Base-by-base conservation (phyloP, 1,140 invertebrate genomes). In the Campoletis sonorensis region DNA sequence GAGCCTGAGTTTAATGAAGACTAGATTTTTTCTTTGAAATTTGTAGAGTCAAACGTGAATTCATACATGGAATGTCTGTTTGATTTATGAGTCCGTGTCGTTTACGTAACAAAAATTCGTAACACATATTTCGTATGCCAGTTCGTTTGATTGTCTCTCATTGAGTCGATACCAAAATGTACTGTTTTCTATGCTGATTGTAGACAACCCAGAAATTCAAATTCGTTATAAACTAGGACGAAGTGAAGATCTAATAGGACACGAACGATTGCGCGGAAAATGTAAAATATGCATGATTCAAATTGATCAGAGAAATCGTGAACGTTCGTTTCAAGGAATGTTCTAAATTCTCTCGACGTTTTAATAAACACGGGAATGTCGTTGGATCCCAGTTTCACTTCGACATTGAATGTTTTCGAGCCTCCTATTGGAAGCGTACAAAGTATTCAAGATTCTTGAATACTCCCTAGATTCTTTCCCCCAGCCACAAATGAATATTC, bases 401-500 rank as follows among this genome's bases (percentile, higher is more conserved):
- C 58, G 10, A 27, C 11, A 21, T n/a, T 37, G 26, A 67, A 61
- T 67, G 21, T 37, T 78, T 37, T 10, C 33, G 45, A 78, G 61
- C n/a, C 61, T 49, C 61, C 40, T 70, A 73, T 72, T 33, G 51
- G 61, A 84, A 82, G 71, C 76, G 82, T 84, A 85, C 84, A 87
- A 88, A 89, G 87, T 88, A 88, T 86, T 87, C 84, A 83, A 83
- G 86, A 88, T 88, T 86, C 86, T 87, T 87, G 86, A 86, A 86
- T 87, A 83, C 72, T 75, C 81, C 61, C 83, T 82, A 83, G 83
- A 84, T 45, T 45, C 40, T 45, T 45, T 45, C 82, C 85, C 84
- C 82, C 83, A 83, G 83, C 79, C 82, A 72, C 58, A 82, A 87
- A 88, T 89, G 87, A 87, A 89, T 89, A 89, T 89, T 86, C 88